Percentiles rank a stretch among this genome's conserved stretches.
Conservation (phyloP, 2,113 vertebrate genomes). For the Oxyura jamaicensis region DNA sequence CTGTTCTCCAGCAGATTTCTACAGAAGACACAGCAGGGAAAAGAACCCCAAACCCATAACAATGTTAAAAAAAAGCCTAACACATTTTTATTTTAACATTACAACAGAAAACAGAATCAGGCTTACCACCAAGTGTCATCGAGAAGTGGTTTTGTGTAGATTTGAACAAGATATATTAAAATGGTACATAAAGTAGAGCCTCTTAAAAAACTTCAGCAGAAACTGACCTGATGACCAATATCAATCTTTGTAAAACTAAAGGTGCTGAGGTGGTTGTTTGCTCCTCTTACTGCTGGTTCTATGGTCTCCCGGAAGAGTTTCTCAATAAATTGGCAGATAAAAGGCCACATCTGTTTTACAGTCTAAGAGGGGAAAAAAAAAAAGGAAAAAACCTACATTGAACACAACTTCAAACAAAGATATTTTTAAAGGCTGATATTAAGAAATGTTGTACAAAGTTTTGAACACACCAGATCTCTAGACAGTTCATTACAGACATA, state of each 20-base stretch:
- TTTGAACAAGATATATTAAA: not conserved
- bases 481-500: not conserved
- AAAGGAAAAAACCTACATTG: not conserved
- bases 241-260: slow-evolving; percentile 96
- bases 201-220: not conserved
- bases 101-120: not conserved
- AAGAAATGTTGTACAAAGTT: not conserved
- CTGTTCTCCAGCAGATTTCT: not conserved
- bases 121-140: not conserved
- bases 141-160: not conserved
- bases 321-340: slow-evolving; percentile 96
- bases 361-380: slow-evolving; percentile 76
- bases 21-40: not conserved
- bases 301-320: slow-evolving; percentile 95
- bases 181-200: not conserved
- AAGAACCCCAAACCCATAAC: not conserved
- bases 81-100: not conserved
- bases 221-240: slow-evolving; percentile 91
- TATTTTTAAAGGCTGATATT: not conserved
- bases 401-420: not conserved
- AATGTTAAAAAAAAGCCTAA: not conserved
- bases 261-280: slow-evolving; percentile 88
- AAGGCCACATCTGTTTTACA: slow-evolving; percentile 98
- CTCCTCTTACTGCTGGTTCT: slow-evolving; percentile 92
- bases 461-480: not conserved